Base-by-base conservation (phyloP, 2,113 vertebrate species). In the Delphinus delphis region DNA sequence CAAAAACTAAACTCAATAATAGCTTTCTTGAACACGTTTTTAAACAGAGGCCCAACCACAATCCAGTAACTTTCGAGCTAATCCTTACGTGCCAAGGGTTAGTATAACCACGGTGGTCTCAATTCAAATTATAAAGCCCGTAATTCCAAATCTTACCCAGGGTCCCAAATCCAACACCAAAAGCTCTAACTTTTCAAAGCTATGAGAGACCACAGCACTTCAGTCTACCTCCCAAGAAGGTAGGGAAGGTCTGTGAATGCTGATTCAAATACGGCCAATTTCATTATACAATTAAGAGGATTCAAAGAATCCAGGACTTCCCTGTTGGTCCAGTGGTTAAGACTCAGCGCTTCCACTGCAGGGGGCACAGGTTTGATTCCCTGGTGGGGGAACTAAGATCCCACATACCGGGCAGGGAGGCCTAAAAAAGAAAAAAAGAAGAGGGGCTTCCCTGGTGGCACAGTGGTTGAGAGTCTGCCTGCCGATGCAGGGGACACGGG, bases 41-140 rank as follows among this genome's bases (percentile, higher is more conserved):
- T 63, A 94, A 95, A 87, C n/a, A 93, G n/a, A 89, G 6, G 67
- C 73, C 68, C 38, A 68, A 90, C 65, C 60, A 95, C 58, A 93
- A 50, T 25, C 28, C 55, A 79, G 33, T 60, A 74, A 87, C 88
- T 87, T 93, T 95, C 83, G 60, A 95, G 95, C 82, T 33, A 80
- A 92, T 70, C 33, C 63, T 93, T 86, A 95, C 31, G 50, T 93
- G 67, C 31, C 60, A 79, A 62, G 68, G 60, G 25, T 93, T 77
- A 81, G 25, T 41, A 26, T 17, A 74, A 67, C 33, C 3, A 8
- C 6, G 18, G 15, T 21, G 58, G n/a, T 95, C 50, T n/a, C 36
- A 62, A 93, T 67, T 96, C 62, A 90, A 92, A 96, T 79, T 31
- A 44, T 13, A 88, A 92, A 88, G 58, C 28, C 38, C 23, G 4